phyloP scores from a whole-genome alignment of 2,888 invertebrate genomes.

The Platycnemis pennipes region DNA sequence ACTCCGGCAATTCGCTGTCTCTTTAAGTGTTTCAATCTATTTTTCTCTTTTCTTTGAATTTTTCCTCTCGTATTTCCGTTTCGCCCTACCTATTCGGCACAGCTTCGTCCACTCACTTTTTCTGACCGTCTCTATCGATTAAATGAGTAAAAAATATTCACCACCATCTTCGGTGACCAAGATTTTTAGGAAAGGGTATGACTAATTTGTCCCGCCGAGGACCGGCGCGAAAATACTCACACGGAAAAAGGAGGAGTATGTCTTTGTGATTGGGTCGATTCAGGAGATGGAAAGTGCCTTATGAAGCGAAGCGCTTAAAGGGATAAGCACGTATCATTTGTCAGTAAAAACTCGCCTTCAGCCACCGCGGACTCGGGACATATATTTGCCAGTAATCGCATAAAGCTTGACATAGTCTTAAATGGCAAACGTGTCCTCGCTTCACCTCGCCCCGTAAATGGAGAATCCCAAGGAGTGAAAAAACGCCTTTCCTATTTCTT shows the following conservation, averaged over 20 bases:
- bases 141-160: neutral
- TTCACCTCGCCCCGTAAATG: conserved; percentile 32
- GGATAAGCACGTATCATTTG: neutral
- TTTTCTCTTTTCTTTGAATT: neutral
- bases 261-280: neutral
- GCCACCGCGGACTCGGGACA: neutral
- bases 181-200: neutral
- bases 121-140: neutral
- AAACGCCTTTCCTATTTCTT: conserved; percentile 9
- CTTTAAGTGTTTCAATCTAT: no score
- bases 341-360: conserved; percentile 16
- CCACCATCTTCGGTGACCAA: neutral
- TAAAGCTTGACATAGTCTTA: conserved; percentile 37
- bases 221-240: neutral
- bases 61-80: neutral
- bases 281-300: neutral
- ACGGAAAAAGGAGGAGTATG: neutral
- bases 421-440: conserved; percentile 49
- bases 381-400: conserved; percentile 33
- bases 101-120: neutral
- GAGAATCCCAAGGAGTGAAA: neutral
- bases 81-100: neutral
- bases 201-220: conserved; percentile 14
- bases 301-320: neutral
- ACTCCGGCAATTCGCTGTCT: no score